Conservation (phyloP, 2,113 vertebrate genomes). For the Cryptomyrus ogoouensis region DNA sequence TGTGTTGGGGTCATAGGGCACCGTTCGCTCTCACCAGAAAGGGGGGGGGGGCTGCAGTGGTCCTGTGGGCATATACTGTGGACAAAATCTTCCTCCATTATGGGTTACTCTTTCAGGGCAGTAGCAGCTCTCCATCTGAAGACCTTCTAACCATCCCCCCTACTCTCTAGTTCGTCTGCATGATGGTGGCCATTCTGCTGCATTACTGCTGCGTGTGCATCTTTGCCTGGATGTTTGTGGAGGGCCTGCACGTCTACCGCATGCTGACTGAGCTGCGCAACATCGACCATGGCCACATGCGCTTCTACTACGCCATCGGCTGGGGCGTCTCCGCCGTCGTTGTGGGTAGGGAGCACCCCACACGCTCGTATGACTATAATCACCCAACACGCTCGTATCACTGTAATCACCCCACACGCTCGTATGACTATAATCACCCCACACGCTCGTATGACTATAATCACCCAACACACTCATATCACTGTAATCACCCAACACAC, state of each 20-base stretch:
- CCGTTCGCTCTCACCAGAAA: neutral
- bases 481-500: too few relatives aligned
- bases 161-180: constrained; percentile 70
- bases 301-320: constrained; percentile 77
- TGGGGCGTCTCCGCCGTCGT: constrained; percentile 79
- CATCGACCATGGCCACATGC: constrained; percentile 74
- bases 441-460: neutral
- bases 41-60: neutral
- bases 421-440: too few relatives aligned
- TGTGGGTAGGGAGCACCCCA: constrained; percentile 60
- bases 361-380: neutral
- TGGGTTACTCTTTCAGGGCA: neutral
- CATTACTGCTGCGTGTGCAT: constrained; percentile 77
- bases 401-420: too few relatives aligned
- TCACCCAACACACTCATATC: neutral
- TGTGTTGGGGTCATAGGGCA: neutral
- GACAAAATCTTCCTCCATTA: neutral
- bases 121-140: neutral
- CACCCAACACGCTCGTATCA: neutral
- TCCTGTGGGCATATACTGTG: neutral
- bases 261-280: constrained; percentile 81
- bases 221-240: constrained; percentile 81
- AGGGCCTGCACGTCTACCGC: constrained; percentile 76
- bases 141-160: neutral
- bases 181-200: constrained; percentile 71